Evolutionary conservation across 2,797 vertebrate species (phyloP).

Genomic region (Heliangelus exortis): DNA sequence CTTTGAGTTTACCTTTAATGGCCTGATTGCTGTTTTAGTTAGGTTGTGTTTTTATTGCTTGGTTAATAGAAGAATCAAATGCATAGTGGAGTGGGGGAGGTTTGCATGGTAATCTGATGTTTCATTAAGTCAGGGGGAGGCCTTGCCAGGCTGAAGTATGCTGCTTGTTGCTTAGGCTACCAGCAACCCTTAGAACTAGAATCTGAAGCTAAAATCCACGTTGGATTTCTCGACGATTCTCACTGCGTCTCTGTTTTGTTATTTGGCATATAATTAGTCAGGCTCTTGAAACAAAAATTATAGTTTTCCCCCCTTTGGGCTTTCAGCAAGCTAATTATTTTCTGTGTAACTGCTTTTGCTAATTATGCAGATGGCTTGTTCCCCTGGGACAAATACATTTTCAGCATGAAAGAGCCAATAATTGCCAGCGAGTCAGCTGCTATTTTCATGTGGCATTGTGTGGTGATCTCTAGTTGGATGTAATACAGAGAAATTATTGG

Average conservation of each 20-base stretch:
- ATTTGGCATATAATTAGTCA: slow-evolving; percentile 71
- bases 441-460: slow-evolving; percentile 31
- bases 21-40: not conserved
- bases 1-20: not conserved
- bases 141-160: slow-evolving; percentile 54
- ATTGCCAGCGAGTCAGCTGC: slow-evolving; percentile 64
- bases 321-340: slow-evolving; percentile 77
- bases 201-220: slow-evolving; percentile 66
- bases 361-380: slow-evolving; percentile 72
- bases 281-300: slow-evolving; percentile 74
- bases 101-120: slow-evolving; percentile 38
- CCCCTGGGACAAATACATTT: slow-evolving; percentile 68
- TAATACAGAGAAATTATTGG: not conserved
- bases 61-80: not conserved
- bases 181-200: slow-evolving; percentile 51
- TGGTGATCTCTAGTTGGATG: slow-evolving; percentile 46
- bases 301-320: slow-evolving; percentile 49
- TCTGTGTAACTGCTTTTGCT: slow-evolving; percentile 64
- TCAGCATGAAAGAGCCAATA: slow-evolving; percentile 68
- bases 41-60: slow-evolving; percentile 7
- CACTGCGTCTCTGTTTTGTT: slow-evolving; percentile 49
- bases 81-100: not conserved
- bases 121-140: slow-evolving; percentile 47
- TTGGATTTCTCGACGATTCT: slow-evolving; percentile 61
- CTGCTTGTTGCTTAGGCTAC: slow-evolving; percentile 81